Evolutionary conservation across 2,113 vertebrate species (phyloP), one percentile per base, ranked within the genome.

Genomic region (Triplophysa dalaica): DNA sequence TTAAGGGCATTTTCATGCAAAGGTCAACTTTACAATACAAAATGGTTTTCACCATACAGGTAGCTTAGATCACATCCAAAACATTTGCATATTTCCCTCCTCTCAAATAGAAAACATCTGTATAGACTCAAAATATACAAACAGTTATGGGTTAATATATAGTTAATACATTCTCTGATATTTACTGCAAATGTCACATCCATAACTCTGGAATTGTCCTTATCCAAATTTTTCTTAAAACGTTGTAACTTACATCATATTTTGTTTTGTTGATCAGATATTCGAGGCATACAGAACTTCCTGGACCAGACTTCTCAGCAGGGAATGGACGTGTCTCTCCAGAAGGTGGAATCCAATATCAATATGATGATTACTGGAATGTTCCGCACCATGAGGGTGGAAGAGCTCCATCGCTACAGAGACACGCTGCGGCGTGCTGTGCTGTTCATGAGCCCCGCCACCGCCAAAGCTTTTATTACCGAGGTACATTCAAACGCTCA

Each of bases 351-450:
- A 89, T 95, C 95, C 82, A 98, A 99, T 83, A 98, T 99, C 88
- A 99, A 99, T 89, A 97, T 96, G 92, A 99, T 99, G 98, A 99
- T 99, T 90, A 98, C 96, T 0, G 94, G 95, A 43, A 94, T 99
- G 87, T 99, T 99, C 89, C 93, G 96, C 64, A 96, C 95, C 12
- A 94, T 99, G 95, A 91, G 96, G 8, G 95, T 98, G 88, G 98
- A 98, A 80, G 98, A 99, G 88, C 88, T 98, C 85, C 98, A 98
- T 85, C 96, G 97, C 79, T 99, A 98, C 86, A 89, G 98, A 79
- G 98, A 99, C 74, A 98, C 98, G 9, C 91, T 99, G 61, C 92
- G 98, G 69, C 87, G 98, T 67, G 98, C 98, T 1, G 94, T 99
- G 82, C 94, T 99, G 50, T 93, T 99, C 81, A 98, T 99, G 96